These are phyloP conservation scores for Formicarius rufipectus DNA, from an alignment of 2,113 vertebrate genomes.

Conservation along the genomic window DNA sequence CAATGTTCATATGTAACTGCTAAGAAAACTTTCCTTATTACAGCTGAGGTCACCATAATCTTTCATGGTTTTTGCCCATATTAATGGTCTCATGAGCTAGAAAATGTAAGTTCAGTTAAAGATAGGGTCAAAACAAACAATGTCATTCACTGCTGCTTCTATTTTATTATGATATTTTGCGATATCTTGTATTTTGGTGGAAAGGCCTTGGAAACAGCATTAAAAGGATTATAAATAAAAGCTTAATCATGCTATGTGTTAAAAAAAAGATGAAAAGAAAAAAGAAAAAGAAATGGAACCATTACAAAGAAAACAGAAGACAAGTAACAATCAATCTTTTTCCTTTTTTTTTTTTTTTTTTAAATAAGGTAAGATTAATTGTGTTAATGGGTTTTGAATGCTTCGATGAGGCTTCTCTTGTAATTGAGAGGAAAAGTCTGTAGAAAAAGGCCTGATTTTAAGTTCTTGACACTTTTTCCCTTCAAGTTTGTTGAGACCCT, in stretches of 20 bases:
- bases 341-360: background rate
- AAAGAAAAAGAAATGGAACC: background rate
- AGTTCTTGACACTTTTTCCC: background rate
- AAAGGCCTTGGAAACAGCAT: background rate
- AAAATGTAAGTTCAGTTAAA: background rate
- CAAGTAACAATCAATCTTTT: background rate
- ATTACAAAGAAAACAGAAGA: background rate
- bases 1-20: background rate
- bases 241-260: background rate
- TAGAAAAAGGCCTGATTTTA: background rate
- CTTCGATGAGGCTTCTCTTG: background rate
- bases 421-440: background rate
- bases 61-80: background rate
- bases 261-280: background rate
- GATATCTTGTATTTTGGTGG: background rate
- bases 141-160: background rate
- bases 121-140: background rate
- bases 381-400: background rate
- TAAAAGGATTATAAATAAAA: background rate
- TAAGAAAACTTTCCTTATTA: background rate
- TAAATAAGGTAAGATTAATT: background rate
- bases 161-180: background rate
- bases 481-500: background rate
- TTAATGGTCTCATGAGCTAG: background rate
- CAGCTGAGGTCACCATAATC: background rate